Evolutionary conservation across 2,113 vertebrate genomes (phyloP), one percentile per base, ranked within the genome.

Genomic region (Carettochelys insculpta): DNA sequence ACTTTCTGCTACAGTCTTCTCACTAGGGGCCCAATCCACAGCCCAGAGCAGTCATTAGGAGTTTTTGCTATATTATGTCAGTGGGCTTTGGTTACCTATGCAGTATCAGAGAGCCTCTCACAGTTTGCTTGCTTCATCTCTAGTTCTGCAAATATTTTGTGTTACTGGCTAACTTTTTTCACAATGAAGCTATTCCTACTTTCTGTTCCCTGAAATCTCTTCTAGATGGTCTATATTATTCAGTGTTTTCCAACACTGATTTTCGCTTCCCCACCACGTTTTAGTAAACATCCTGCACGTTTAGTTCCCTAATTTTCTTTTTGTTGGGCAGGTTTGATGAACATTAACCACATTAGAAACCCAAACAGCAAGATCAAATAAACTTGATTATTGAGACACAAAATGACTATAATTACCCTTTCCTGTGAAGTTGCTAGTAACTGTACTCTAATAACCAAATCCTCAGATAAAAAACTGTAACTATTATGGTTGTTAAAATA

Each of bases 241-340:
- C 54, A 34, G 16, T 77, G 2, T 29, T 91, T 94, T 58, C 16
- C 65, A 31, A 65, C n/a, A 27, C 20, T 50, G 20, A 20, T 24
- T 92, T 92, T 96, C 78, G 61, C 87, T 95, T 97, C 80, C 82
- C 48, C 51, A 1, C 83, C 80, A 68, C 9, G 27, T 75, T 75
- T 11, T 78, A 27, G n/a, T 41, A 85, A 82, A 95, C 94, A 79
- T 80, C 48, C n/a, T 27, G 41, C 41, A 79, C 61, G 10, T 56
- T 83, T 90, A 75, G 58, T 92, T 93, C 54, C n/a, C 45, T 87
- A 90, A 76, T 93, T 87, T 51, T 13, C 4, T 88, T 92, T 88
- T 50, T 77, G 8, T 51, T 75, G 9, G 13, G 9, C 12, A 83
- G 20, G 77, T 78, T 73, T 86, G 27, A 48, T 10, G 47, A 13